Base-by-base conservation (phyloP, 2,113 vertebrate species). In the Menidia beryllina region DNA sequence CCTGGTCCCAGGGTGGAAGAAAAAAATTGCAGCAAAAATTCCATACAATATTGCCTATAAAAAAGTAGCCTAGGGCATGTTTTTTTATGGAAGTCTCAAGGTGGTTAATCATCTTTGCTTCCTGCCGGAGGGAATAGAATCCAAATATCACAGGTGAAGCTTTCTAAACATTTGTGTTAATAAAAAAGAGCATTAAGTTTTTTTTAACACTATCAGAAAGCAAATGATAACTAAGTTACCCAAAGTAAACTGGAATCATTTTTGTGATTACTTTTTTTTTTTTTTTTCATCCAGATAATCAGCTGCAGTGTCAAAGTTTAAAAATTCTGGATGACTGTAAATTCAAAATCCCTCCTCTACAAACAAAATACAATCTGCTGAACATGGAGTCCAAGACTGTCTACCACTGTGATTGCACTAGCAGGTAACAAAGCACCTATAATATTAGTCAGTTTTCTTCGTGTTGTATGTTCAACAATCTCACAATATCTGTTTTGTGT, bases 331-430 rank as follows among this genome's bases (percentile, higher is more conserved):
- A 89, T 67, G 86, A 73, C 4, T 96, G 95, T 14, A 47, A 82
- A 66, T 71, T 93, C 71, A 92, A 79, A 81, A 95, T 96, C 0
- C 41, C 21, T 14, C 91, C 96, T n/a, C 24, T 50, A 0, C 74
- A 94, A 78, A 85, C 86, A 70, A 96, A 88, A 86, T 95, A 95
- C 72, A 77, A 90, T 20, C 90, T 95, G 57, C 84, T 84, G 43
- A 97, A 96, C 1, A 0, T 0, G 0, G 92, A 91, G 36, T 68
- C 4, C 0, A 78, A 26, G 36, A 91, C 52, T 0, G 83, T 93
- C 20, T 95, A 95, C 75, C 95, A 95, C 79, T 96, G 95, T 66
- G 88, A 92, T 34, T 96, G 96, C 72, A 95, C 89, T 0, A 89
- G 17, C 74, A 91, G 94, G 95, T 96, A 82, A 89, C 34, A 34